These are phyloP conservation scores for Syrista parreyssii DNA, from an alignment of 2,888 invertebrate genomes.

Conservation along the genomic window DNA sequence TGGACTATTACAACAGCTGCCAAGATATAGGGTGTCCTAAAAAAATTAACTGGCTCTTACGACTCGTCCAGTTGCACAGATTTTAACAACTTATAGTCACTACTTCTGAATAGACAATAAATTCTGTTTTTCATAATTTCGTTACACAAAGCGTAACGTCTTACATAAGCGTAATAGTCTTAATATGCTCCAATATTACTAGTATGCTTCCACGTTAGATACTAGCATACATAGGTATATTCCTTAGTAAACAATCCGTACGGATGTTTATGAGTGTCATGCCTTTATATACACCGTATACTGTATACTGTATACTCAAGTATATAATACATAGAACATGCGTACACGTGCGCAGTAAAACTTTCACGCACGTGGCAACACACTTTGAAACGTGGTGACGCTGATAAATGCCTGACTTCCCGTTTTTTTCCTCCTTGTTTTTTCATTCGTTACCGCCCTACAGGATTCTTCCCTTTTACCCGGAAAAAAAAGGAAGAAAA, in stretches of 20 bases:
- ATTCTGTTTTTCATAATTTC: not conserved
- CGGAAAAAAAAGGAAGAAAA: not conserved
- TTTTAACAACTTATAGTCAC: conserved; percentile 14
- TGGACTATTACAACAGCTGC: conserved; percentile 51
- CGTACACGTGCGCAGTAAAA: not conserved
- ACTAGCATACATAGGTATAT: not conserved
- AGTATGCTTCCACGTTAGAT: not conserved
- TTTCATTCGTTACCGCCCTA: not conserved
- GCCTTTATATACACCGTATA: not conserved
- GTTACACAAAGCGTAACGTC: not conserved
- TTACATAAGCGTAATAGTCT: not conserved
- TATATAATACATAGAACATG: not conserved
- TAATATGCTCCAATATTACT: not conserved
- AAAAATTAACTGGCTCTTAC: not conserved
- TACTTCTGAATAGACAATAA: not conserved
- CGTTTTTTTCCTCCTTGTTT: conserved; percentile 16
- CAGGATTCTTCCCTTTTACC: conserved; percentile 6
- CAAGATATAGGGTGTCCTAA: conserved; percentile 26
- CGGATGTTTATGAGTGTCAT: not conserved
- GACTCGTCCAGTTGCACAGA: conserved; percentile 24
- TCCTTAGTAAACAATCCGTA: not conserved
- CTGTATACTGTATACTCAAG: not conserved
- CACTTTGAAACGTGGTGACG: conserved; percentile 8
- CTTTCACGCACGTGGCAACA: not conserved
- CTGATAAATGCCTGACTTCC: conserved; percentile 21